phyloP scores from a whole-genome alignment of 2,797 vertebrate species.

The Tauraco hartlaubi region DNA sequence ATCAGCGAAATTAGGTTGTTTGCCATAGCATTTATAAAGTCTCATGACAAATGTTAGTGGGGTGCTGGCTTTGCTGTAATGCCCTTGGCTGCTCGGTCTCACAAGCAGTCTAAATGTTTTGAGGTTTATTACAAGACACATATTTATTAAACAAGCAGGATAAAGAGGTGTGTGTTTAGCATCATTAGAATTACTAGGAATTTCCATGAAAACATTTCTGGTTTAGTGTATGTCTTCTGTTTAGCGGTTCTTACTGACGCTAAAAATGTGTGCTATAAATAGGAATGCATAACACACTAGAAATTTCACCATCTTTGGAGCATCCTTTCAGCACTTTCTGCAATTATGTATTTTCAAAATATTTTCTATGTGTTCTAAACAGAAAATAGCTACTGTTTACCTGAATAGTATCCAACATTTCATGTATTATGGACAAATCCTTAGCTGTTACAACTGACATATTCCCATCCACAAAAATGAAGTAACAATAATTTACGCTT shows the following conservation, averaged over 20 bases:
- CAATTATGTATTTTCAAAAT: not conserved
- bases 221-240: not conserved
- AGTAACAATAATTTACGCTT: not conserved
- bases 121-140: not conserved
- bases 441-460: not conserved
- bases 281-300: not conserved
- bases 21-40: not conserved
- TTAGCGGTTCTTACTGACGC: not conserved
- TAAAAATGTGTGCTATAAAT: not conserved
- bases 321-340: not conserved
- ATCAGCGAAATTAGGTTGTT: not conserved
- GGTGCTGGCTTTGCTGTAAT: not conserved
- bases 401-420: not conserved
- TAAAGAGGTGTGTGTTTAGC: not conserved
- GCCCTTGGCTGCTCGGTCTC: not conserved
- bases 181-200: not conserved
- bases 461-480: not conserved
- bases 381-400: not conserved
- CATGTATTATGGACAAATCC: not conserved
- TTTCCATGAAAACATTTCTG: not conserved
- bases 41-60: not conserved
- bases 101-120: not conserved
- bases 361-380: not conserved
- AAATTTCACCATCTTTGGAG: not conserved
- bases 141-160: not conserved